Percentiles rank a stretch among this genome's conserved stretches.
phyloP scores from a whole-genome alignment of 2,888 invertebrate genomes.

The Oscheius myriophilus region DNA sequence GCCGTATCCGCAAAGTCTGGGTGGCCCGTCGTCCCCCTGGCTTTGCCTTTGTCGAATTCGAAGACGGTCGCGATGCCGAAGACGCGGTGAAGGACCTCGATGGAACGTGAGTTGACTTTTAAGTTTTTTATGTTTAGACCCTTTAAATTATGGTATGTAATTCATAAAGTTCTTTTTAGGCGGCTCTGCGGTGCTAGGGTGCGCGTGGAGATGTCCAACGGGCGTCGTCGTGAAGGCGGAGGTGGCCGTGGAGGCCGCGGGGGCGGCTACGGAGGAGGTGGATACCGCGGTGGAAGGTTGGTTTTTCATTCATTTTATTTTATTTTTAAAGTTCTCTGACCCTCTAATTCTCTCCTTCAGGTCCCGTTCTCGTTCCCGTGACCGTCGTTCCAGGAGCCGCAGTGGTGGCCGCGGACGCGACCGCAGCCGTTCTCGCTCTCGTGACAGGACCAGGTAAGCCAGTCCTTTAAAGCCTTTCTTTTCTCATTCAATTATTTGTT shows the following conservation, averaged over 20 bases:
- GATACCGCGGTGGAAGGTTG: conserved; percentile 36
- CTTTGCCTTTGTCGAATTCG: conserved; percentile 74
- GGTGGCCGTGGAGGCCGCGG: conserved; percentile 51
- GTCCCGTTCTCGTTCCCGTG: conserved; percentile 45
- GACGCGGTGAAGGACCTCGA: conserved; percentile 73
- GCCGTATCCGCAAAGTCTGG: conserved; percentile 89
- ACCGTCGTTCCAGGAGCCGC: conserved; percentile 44
- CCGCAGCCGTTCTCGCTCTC: too few species aligned
- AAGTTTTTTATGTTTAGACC: conserved; percentile 9
- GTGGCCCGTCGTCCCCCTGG: conserved; percentile 90
- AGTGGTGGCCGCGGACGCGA: conserved; percentile 18
- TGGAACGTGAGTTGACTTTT: conserved; percentile 78
- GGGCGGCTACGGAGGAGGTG: conserved; percentile 54
- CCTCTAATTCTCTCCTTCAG: conserved; percentile 21
- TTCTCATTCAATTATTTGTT: not conserved
- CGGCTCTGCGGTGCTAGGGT: conserved; percentile 72
- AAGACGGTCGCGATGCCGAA: conserved; percentile 81
- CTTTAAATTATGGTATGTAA: not conserved
- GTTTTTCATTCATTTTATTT: conserved; percentile 38
- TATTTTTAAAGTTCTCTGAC: conserved; percentile 29
- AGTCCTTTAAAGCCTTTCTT: not conserved
- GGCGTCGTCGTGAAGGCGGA: conserved; percentile 70
- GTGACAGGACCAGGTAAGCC: too few species aligned
- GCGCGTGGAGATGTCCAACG: conserved; percentile 72
- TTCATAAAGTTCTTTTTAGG: conserved; percentile 57